A percentile compares a stretch with the other conserved stretches of the same genome.
Conservation (phyloP, 2,113 vertebrate genomes). For the Pleuronectes platessa region DNA sequence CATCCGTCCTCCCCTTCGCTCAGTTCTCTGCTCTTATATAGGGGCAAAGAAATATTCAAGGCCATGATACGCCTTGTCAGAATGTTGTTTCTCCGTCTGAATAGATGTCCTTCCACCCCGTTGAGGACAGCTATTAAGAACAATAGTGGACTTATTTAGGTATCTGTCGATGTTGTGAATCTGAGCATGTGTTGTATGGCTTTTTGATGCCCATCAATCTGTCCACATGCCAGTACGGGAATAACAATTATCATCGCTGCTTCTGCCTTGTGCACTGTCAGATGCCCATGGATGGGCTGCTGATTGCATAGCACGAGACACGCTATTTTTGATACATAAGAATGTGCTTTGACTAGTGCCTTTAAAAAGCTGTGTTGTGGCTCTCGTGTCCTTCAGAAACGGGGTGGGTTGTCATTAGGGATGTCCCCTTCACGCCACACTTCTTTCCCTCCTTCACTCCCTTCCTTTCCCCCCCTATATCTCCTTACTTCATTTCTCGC, state of each 20-base stretch:
- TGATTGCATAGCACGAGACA: slow-evolving; percentile 88
- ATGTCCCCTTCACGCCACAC: slow-evolving; percentile 73
- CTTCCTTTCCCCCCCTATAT: slow-evolving; percentile 18
- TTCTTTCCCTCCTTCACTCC: slow-evolving; percentile 52
- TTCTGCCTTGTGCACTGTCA: slow-evolving; percentile 85
- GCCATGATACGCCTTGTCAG: slow-evolving; percentile 70
- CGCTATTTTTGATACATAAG: slow-evolving; percentile 82
- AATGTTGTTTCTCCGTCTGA: slow-evolving; percentile 61
- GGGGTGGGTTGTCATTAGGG: slow-evolving; percentile 72
- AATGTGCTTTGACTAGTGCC: slow-evolving; percentile 84
- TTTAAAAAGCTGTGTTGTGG: slow-evolving; percentile 83
- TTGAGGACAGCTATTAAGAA: slow-evolving; percentile 67
- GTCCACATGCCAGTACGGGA: slow-evolving; percentile 81
- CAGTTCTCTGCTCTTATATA: slow-evolving; percentile 46
- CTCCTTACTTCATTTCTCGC: slow-evolving; percentile 43
- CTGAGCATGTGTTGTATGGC: slow-evolving; percentile 81
- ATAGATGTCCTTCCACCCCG: slow-evolving; percentile 57
- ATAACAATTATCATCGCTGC: slow-evolving; percentile 91
- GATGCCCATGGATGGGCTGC: slow-evolving; percentile 82
- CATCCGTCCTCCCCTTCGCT: slow-evolving; percentile 48
- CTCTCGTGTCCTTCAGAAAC: slow-evolving; percentile 86
- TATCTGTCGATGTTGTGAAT: slow-evolving; percentile 78
- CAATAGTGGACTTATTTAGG: slow-evolving; percentile 79
- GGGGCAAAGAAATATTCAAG: slow-evolving; percentile 45
- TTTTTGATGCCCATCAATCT: slow-evolving; percentile 87